Conservation (phyloP, 30 jellyfish, hydroid and myxozoan species). For the Rhopilema esculentum region DNA sequence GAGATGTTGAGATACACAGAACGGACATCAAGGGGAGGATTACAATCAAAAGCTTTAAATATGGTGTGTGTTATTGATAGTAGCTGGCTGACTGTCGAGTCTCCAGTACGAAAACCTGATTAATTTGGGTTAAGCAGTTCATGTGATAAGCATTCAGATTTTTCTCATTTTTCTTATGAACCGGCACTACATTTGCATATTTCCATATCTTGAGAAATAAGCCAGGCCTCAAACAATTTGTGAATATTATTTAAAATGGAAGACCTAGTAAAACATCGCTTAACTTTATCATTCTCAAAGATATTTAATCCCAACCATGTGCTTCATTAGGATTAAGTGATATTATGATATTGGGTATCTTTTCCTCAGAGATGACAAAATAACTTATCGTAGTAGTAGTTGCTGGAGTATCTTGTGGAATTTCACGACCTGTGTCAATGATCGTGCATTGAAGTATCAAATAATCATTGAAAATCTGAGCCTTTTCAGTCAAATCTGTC, state of each 20-base stretch:
- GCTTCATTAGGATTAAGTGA: slow-evolving; percentile 46
- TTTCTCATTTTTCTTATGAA: slow-evolving; percentile 39
- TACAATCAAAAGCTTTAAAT: too few species aligned
- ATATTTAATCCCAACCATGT: slow-evolving; percentile 72
- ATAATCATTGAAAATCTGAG: slow-evolving; percentile 42
- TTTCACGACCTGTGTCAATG: slow-evolving; percentile 31
- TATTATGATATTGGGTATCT: slow-evolving; percentile 21
- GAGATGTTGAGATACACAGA: too few species aligned
- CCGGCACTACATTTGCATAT: slow-evolving; percentile 50
- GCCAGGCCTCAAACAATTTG: slow-evolving; percentile 21
- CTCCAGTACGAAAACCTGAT: too few species aligned
- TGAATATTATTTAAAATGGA: slow-evolving; percentile 34
- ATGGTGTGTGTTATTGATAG: too few species aligned
- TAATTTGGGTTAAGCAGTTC: too few species aligned
- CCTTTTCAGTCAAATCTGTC: slow-evolving; percentile 57
- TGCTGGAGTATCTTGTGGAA: slow-evolving; percentile 13
- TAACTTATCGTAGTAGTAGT: neutral
- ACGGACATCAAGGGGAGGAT: too few species aligned
- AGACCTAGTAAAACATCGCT: slow-evolving; percentile 35
- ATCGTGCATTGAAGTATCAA: slow-evolving; percentile 61
- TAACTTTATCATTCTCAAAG: slow-evolving; percentile 52
- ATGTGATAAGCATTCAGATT: slow-evolving; percentile 19
- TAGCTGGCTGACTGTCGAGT: too few species aligned
- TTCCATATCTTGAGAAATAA: slow-evolving; percentile 57
- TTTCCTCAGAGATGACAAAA: slow-evolving; percentile 33